Percentiles rank a stretch among this genome's conserved stretches.
Evolutionary conservation across 2,797 vertebrate genomes (phyloP).

Genomic region (Gymnodraco acuticeps): DNA sequence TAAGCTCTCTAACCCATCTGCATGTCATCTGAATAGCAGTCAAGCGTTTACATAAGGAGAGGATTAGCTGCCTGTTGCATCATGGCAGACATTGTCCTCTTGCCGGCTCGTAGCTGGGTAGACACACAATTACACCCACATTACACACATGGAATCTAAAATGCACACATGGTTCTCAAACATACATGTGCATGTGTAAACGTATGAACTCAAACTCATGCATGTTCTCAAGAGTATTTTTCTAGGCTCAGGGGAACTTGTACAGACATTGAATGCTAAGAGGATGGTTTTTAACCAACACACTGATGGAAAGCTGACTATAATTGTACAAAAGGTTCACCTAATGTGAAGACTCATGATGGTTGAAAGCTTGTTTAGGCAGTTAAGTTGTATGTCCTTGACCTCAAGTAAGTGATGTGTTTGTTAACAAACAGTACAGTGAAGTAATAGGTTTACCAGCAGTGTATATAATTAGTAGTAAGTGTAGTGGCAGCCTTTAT

Average conservation of each 20-base stretch:
- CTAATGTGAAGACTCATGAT: too few species aligned
- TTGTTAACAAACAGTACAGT: too few species aligned
- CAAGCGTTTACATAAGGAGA: conserved; percentile 77
- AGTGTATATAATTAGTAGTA: too few species aligned
- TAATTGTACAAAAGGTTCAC: neutral
- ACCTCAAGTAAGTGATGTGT: too few species aligned
- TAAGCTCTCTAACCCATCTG: conserved; percentile 71
- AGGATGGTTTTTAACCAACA: conserved; percentile 2
- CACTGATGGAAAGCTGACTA: neutral
- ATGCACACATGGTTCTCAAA: conserved; percentile 23
- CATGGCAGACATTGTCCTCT: conserved; percentile 69
- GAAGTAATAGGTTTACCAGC: too few species aligned
- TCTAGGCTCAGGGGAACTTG: neutral
- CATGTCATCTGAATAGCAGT: conserved; percentile 77
- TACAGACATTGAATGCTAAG: neutral
- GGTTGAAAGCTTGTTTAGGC: too few species aligned
- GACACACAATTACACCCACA: conserved; percentile 50
- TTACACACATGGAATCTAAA: conserved; percentile 22
- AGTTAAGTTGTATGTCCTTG: too few species aligned
- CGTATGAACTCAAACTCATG: neutral
- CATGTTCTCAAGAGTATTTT: neutral
- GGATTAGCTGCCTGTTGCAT: conserved; percentile 78
- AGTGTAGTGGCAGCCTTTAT: too few species aligned
- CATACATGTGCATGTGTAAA: conserved; percentile 7
- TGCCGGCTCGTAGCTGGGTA: conserved; percentile 47